Evolutionary conservation across 2,113 vertebrate species (phyloP), one percentile per base, ranked within the genome.

Genomic region (Varanus salvator): DNA sequence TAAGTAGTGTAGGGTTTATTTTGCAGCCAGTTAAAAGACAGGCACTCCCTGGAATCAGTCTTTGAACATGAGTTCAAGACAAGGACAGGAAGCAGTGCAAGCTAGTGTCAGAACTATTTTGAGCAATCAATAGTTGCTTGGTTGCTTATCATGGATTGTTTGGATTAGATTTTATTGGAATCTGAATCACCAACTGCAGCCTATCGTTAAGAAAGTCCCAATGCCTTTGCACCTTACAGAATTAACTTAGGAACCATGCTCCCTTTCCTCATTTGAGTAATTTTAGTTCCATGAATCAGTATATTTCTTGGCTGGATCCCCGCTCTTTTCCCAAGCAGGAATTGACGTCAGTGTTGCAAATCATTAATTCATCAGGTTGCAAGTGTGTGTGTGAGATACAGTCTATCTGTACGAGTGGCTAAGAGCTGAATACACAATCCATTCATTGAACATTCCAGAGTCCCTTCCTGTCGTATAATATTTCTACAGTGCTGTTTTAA

Each of bases 291-390:
- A 8, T 91, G 94, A 95, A 84, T 94, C 82, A 92, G 23, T 82
- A 91, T 25, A 57, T 44, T 72, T 81, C 6, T 68, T 14, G 71
- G n/a, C 84, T 85, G 29, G 71, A 71, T 52, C 29, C n/a, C 80
- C n/a, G 72, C 71, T 80, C 48, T 82, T 15, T n/a, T 68, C 91
- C 74, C 92, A 84, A 91, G 87, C 89, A 93, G 89, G 88, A 93
- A 80, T 0, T 54, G 87, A 76, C 90, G 91, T n/a, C 85, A 76
- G 64, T 21, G 80, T 92, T 90, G 83, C 81, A 87, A 92, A 91
- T 74, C 87, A 72, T 86, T 92, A 89, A 93, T 89, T 68, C 57
- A 23, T 50, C 60, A 89, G 74, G n/a, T 90, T 88, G 90, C 92
- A 92, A 91, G 38, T 44, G 38, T 44, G 86, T 80, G 54, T 0